phyloP scores from a whole-genome alignment of 30 jellyfish, hydroid and myxozoan genomes.

The Aurelia aurita region DNA sequence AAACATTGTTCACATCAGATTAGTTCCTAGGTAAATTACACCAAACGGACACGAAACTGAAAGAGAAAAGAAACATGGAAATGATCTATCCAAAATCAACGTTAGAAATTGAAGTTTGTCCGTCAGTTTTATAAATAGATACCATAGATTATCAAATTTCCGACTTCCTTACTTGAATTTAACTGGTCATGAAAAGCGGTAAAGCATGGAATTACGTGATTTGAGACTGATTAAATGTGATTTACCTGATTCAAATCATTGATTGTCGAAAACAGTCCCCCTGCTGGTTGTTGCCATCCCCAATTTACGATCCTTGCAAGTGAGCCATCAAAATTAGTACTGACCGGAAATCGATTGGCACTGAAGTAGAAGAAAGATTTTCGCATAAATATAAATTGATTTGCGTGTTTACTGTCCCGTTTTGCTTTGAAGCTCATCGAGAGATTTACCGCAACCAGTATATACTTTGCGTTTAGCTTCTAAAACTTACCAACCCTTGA shows the following conservation, averaged over 20 bases:
- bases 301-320: constrained; percentile 69
- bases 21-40: too few species aligned
- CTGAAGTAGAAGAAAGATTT: constrained; percentile 22
- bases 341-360: constrained; percentile 68
- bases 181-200: not conserved
- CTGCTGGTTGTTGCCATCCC: constrained; percentile 97
- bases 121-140: too few species aligned
- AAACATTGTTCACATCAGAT: too few species aligned
- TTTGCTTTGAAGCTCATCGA: too few species aligned
- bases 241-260: constrained; percentile 88
- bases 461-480: too few species aligned
- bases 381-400: not conserved
- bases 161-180: not conserved
- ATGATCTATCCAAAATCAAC: too few species aligned
- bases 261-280: constrained; percentile 84
- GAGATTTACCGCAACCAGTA: too few species aligned
- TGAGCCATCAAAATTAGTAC: constrained; percentile 71
- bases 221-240: not conserved
- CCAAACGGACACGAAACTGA: too few species aligned
- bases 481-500: too few species aligned
- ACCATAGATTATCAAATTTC: too few species aligned
- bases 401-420: not conserved
- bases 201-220: not conserved
- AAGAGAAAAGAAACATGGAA: too few species aligned
- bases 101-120: too few species aligned